phyloP scores from a whole-genome alignment of 1,140 invertebrate genomes.

The Neotoxoptera formosana region DNA sequence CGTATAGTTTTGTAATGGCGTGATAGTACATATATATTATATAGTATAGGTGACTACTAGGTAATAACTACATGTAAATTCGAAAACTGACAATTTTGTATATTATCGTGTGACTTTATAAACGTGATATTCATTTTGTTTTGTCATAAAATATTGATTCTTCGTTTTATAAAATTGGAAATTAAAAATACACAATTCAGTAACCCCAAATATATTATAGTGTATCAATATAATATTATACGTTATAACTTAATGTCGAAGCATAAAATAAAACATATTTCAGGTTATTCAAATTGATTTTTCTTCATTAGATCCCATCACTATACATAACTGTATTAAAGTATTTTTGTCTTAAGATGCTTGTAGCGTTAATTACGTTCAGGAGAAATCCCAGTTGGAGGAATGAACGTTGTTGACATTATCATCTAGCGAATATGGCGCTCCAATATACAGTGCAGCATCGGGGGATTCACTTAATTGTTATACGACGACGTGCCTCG shows the following conservation, averaged over 20 bases:
- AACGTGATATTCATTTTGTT: background rate
- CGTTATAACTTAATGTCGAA: background rate
- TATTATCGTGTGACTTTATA: background rate
- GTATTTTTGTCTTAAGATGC: constrained; percentile 45
- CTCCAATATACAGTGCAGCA: background rate
- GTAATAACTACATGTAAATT: background rate
- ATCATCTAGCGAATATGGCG: background rate
- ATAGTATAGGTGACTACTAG: background rate
- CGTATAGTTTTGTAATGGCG: background rate
- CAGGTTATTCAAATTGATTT: background rate
- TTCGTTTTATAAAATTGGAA: background rate
- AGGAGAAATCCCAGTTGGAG: constrained; percentile 40
- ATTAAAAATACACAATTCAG: background rate
- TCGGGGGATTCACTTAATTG: constrained; percentile 54
- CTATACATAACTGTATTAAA: background rate
- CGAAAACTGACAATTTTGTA: background rate
- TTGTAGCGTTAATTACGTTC: constrained; percentile 41
- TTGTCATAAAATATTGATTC: background rate
- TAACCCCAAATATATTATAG: background rate
- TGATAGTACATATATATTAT: background rate
- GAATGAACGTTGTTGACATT: constrained; percentile 47
- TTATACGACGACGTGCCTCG: constrained; percentile 41
- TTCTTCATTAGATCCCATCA: background rate
- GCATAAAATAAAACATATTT: background rate
- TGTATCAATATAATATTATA: background rate